Base-by-base conservation (phyloP, 2,113 vertebrate species). In the Phrynosoma platyrhinos region DNA sequence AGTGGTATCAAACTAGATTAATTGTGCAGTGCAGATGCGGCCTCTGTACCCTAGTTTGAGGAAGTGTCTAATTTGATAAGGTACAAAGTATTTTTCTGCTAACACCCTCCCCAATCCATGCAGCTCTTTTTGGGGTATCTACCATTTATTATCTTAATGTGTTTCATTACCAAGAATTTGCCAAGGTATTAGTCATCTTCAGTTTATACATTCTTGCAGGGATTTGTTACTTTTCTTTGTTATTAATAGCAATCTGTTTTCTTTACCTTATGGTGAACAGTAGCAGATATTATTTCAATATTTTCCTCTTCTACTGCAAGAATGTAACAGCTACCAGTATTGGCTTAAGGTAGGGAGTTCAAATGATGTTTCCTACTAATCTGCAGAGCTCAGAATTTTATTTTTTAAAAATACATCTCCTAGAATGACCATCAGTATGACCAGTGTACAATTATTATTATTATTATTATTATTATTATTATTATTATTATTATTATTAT, bases 151-250 rank as follows among this genome's bases (percentile, higher is more conserved):
- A 20, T 47, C 66, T 74, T 0, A 1, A 76, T 64, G 53, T 16
- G 32, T 42, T 58, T 83, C 86, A 75, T 88, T 87, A 91, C 90
- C 92, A 92, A 93, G 87, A 93, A 93, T 27, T 85, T 79, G 82
- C 88, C 93, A 89, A 93, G 90, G 90, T 88, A 83, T 93, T 93
- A 47, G 1, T 79, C 83, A 83, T 88, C 84, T 81, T 87, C 92
- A 91, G 87, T 71, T 87, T 81, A 86, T 0, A 0, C 0, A 1
- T 3, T 69, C 87, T 82, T 87, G 86, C 91, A 91, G 79, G 81
- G 74, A 82, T 55, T 75, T 93, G 0, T 82, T 87, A 0, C 78
- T 87, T 88, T 77, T 92, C 0, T 0, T 83, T 53, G 89, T 87
- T 25, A 6, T 84, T 91, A 91, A 85, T 77, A 88, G 80, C 4